phyloP scores from a whole-genome alignment of 2,797 vertebrate genomes.

The Liparis tanakae region DNA sequence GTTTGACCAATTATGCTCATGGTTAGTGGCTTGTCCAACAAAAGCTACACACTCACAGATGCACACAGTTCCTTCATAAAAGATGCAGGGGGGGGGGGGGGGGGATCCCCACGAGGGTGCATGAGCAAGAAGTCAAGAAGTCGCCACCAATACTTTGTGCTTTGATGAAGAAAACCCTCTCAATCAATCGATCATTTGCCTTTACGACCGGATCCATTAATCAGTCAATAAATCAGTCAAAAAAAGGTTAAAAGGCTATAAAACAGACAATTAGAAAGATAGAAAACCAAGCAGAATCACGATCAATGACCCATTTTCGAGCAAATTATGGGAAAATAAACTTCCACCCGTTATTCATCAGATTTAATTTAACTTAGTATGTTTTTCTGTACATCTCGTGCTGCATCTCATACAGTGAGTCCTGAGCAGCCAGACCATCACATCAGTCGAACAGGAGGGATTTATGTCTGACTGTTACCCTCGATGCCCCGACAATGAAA shows the following conservation, averaged over 20 bases:
- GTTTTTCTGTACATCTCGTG: no score
- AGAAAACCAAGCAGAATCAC: neutral
- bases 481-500: slow-evolving; percentile 5
- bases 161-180: slow-evolving; percentile 32
- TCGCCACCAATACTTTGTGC: slow-evolving; percentile 8
- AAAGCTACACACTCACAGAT: slow-evolving; percentile 42
- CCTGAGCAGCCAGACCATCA: slow-evolving; percentile 10
- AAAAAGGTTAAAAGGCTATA: neutral
- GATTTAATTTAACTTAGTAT: no score
- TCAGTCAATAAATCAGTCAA: slow-evolving; percentile 1
- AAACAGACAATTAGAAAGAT: neutral
- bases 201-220: neutral
- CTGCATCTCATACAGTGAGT: neutral
- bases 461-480: neutral
- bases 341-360: neutral
- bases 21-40: slow-evolving; percentile 40
- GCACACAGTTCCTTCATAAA: slow-evolving; percentile 27
- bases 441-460: slow-evolving; percentile 6
- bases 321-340: slow-evolving; percentile 22
- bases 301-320: neutral
- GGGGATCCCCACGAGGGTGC: slow-evolving; percentile 22
- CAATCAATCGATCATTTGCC: slow-evolving; percentile 20
- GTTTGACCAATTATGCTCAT: slow-evolving; percentile 70
- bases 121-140: slow-evolving; percentile 27
- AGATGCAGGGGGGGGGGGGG: slow-evolving; percentile 14